phyloP scores from a whole-genome alignment of 2,797 vertebrate genomes.

The Phalanger gymnotis region DNA sequence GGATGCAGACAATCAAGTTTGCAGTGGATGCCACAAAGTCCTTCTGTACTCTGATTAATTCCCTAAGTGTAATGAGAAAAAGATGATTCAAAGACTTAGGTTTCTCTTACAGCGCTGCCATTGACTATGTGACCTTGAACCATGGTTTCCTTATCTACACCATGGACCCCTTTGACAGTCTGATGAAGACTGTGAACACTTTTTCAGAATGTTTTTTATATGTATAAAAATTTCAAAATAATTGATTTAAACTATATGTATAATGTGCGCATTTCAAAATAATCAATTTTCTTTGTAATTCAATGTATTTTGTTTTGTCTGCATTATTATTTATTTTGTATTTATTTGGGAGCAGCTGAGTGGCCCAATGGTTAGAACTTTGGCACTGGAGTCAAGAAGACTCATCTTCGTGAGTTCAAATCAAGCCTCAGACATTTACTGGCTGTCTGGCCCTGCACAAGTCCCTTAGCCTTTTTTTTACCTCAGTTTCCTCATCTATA shows the following conservation, averaged over 20 bases:
- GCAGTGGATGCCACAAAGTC: not conserved
- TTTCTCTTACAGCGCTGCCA: not conserved
- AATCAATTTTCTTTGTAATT: no score
- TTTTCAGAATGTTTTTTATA: not conserved
- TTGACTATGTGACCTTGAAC: not conserved
- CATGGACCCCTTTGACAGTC: not conserved
- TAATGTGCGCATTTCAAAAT: not conserved
- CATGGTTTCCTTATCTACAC: not conserved
- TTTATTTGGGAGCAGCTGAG: no score
- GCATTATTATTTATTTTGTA: no score
- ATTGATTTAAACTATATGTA: not conserved
- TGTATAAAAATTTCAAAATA: not conserved
- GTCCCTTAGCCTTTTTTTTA: no score
- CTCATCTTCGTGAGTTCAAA: no score
- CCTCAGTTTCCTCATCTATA: no score
- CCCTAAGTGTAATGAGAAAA: not conserved
- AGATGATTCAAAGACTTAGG: not conserved
- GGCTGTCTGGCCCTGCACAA: no score
- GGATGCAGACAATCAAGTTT: not conserved
- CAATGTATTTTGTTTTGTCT: no score
- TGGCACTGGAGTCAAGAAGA: no score
- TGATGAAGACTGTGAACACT: not conserved
- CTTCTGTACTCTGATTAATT: not conserved
- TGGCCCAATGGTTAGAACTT: no score
- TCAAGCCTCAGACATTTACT: no score